phyloP scores from a whole-genome alignment of 2,113 vertebrate genomes.

The Neoarius graeffei region DNA sequence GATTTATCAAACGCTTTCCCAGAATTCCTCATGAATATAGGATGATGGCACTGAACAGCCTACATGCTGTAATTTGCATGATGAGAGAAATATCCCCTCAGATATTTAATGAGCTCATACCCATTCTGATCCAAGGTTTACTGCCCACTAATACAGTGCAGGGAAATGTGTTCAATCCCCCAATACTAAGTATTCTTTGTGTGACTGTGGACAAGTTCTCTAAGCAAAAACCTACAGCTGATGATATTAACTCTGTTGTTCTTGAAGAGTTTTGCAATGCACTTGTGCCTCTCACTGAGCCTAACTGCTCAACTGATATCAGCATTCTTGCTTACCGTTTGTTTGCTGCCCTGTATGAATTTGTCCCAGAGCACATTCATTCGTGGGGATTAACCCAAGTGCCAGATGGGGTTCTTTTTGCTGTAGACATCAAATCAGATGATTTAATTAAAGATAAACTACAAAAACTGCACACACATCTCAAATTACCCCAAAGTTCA shows the following conservation, averaged over 20 bases:
- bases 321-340: slow-evolving; percentile 38
- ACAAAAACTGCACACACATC: slow-evolving; percentile 26
- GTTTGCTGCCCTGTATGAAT: slow-evolving; percentile 29
- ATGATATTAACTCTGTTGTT: slow-evolving; percentile 10
- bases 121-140: slow-evolving; percentile 45
- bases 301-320: not conserved
- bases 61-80: slow-evolving; percentile 47
- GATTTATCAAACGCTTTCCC: slow-evolving; percentile 48
- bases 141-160: not conserved
- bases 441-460: slow-evolving; percentile 58
- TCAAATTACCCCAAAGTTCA: not conserved
- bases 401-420: slow-evolving; percentile 54
- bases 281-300: slow-evolving; percentile 36
- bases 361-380: slow-evolving; percentile 17
- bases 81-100: slow-evolving; percentile 54
- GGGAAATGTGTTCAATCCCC: fast-evolving
- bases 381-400: slow-evolving; percentile 53
- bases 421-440: slow-evolving; percentile 49
- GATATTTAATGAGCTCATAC: not conserved
- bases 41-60: fast-evolving
- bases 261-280: too few species aligned
- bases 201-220: slow-evolving; percentile 59
- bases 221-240: slow-evolving; percentile 38
- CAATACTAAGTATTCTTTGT: too few species aligned
- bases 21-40: fast-evolving